Evolutionary conservation across 2,113 vertebrate genomes (phyloP).

Genomic region (Bambusicola thoracicus): DNA sequence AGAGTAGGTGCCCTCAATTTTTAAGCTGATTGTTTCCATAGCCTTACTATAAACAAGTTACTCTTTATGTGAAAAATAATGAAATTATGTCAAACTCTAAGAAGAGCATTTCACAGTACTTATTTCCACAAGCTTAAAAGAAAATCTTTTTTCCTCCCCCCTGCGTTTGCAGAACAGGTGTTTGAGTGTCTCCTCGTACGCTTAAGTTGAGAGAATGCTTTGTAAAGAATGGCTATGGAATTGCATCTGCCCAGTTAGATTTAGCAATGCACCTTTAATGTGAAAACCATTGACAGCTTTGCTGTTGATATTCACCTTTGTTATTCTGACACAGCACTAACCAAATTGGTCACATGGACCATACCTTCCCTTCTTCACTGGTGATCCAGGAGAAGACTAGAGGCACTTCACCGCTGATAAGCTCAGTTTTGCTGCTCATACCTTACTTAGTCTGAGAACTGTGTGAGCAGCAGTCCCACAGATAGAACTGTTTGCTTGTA

Average conservation of each 20-base stretch:
- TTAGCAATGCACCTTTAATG: not conserved
- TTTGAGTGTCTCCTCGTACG: fast-evolving
- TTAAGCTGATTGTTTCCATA: not conserved
- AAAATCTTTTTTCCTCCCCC: not conserved
- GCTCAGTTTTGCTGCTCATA: not conserved
- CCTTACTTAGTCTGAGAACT: not conserved
- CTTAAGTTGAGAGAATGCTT: not conserved
- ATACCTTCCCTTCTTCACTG: not conserved
- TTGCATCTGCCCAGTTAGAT: not conserved
- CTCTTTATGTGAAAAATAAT: not conserved
- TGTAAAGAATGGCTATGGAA: not conserved
- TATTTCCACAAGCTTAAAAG: not conserved
- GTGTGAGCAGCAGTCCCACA: not conserved
- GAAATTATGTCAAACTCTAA: not conserved
- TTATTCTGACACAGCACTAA: not conserved
- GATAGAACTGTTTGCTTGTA: not conserved
- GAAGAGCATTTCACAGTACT: not conserved
- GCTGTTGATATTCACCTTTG: not conserved
- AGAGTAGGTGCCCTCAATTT: not conserved
- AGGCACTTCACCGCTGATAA: not conserved
- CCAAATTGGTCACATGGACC: not conserved
- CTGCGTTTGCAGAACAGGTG: not conserved
- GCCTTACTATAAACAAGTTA: not conserved
- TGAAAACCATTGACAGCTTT: not conserved
- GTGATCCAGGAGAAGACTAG: not conserved